These are phyloP conservation scores for Diabrotica virgifera DNA, from an alignment of 1,140 invertebrate genomes.

Conservation along the genomic window DNA sequence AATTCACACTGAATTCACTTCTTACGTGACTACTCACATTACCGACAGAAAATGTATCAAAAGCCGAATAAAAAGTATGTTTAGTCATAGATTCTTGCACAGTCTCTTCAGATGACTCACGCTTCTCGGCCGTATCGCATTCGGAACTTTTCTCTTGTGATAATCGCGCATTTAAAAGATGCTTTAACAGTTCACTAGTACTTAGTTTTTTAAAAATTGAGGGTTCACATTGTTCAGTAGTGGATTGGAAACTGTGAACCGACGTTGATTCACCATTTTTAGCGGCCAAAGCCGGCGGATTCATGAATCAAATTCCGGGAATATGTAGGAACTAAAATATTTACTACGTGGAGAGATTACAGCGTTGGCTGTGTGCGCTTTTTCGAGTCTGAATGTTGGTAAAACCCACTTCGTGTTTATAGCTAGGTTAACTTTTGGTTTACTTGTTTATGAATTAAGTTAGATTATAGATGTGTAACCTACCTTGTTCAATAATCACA, in stretches of 20 bases:
- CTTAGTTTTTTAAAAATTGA: constrained; percentile 24
- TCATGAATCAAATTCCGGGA: constrained; percentile 28
- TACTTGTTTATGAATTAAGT: too few relatives aligned
- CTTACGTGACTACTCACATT: constrained; percentile 10
- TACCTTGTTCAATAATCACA: too few relatives aligned
- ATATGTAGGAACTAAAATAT: constrained; percentile 18
- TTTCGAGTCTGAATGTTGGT: constrained; percentile 19
- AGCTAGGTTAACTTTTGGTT: not conserved
- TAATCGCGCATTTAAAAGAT: constrained; percentile 21
- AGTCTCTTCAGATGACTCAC: constrained; percentile 25
- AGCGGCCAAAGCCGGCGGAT: constrained; percentile 27
- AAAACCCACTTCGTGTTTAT: constrained; percentile 20
- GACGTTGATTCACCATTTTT: constrained; percentile 30
- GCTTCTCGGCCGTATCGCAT: constrained; percentile 8
- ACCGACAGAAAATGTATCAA: constrained; percentile 15
- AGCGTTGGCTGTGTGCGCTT: constrained; percentile 13
- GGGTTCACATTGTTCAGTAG: constrained; percentile 15
- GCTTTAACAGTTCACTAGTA: constrained; percentile 29
- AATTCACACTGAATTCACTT: constrained; percentile 15
- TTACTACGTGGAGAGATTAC: constrained; percentile 19
- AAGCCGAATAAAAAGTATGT: constrained; percentile 11
- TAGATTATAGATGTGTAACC: too few relatives aligned
- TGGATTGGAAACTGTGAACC: constrained; percentile 7
- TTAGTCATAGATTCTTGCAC: constrained; percentile 22
- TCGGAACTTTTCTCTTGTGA: constrained; percentile 16